Conservation (phyloP, 2,113 vertebrate genomes). For the Oncorhynchus nerka region DNA sequence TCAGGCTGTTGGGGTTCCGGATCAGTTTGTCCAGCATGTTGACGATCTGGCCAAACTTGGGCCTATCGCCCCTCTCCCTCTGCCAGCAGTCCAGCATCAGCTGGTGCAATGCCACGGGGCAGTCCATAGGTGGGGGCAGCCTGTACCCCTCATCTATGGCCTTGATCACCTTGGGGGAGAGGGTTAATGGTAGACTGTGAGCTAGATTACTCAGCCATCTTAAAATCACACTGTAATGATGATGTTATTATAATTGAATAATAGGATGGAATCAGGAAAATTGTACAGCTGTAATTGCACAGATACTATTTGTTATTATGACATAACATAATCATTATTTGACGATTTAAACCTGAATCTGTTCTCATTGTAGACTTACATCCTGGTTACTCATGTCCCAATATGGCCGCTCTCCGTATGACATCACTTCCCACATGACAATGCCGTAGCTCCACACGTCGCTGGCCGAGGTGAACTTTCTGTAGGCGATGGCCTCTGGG, state of each 20-base stretch:
- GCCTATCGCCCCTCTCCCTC: slow-evolving; percentile 91
- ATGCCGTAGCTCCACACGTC: slow-evolving; percentile 98
- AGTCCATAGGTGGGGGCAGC: slow-evolving; percentile 97
- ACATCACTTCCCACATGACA: slow-evolving; percentile 99
- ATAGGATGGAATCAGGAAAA: slow-evolving; percentile 47
- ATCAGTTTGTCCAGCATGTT: slow-evolving; percentile 99
- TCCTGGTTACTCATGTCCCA: slow-evolving; percentile 87
- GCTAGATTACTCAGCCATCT: neutral
- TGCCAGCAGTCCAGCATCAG: slow-evolving; percentile 99
- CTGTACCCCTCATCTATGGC: slow-evolving; percentile 97
- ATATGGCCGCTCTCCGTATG: slow-evolving; percentile 95
- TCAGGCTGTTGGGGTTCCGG: slow-evolving; percentile 95
- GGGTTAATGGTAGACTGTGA: neutral
- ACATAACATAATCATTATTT: too few species aligned
- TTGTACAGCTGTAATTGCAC: too few species aligned
- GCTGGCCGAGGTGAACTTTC: slow-evolving; percentile 94
- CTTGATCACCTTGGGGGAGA: slow-evolving; percentile 87
- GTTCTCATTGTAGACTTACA: slow-evolving; percentile 71
- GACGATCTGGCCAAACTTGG: slow-evolving; percentile 97
- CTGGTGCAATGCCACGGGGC: slow-evolving; percentile 93
- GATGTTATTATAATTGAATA: too few species aligned
- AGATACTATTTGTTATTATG: too few species aligned
- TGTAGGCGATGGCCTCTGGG: slow-evolving; percentile 96
- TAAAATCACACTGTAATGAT: neutral
- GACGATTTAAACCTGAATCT: too few species aligned